Base-by-base conservation (phyloP, 2,888 invertebrate genomes). In the Orthonevra nobilis region DNA sequence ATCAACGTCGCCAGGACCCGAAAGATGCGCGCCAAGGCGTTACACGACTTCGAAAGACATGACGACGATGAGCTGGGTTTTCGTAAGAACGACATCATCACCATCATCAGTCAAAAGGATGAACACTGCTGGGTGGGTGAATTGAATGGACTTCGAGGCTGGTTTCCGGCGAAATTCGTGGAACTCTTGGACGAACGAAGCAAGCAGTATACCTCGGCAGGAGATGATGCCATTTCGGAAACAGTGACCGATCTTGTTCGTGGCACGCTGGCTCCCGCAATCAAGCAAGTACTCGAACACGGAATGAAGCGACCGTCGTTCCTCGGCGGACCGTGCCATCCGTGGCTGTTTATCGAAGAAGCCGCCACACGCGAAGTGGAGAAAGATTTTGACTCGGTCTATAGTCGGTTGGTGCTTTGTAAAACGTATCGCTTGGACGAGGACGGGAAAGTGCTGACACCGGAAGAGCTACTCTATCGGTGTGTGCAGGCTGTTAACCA, bases 51-150 rank as follows among this genome's bases (percentile, higher is more conserved):
- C 90, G 98, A 99, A 89, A 91, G 98, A 81, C 95, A 97, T 86
- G 98, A 98, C 89, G 98, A 98, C 83, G 99, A 99, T 90, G 99
- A 99, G 89, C 89, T 99, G 60, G 99, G 99, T 5, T 99, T 99
- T 89, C 92, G 98, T 56, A 98, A 97, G 89, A 99, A 99, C 90
- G 99, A 99, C 89, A 96, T 99, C 32, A 98, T 99, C 61, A 99
- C 97, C 54, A 96, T 99, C 40, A 94, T 98, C 19, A 98, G 97
- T 85, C 97, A 97, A 86, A 96, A 97, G 88, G 98, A 99, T 90
- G 98, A 99, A 86, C 98, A 99, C 87, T 99, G 98, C 88, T 99
- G 98, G 98, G 95, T 98, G 82, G 98, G 98, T 3, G 98, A 99
- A 88, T 89, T 99, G 46, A 98, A 98, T 90, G 98, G 98, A 0